A percentile compares a stretch with the other conserved stretches of the same genome.
phyloP scores from a whole-genome alignment of 2,797 vertebrate genomes.

The Myripristis jacobus region DNA sequence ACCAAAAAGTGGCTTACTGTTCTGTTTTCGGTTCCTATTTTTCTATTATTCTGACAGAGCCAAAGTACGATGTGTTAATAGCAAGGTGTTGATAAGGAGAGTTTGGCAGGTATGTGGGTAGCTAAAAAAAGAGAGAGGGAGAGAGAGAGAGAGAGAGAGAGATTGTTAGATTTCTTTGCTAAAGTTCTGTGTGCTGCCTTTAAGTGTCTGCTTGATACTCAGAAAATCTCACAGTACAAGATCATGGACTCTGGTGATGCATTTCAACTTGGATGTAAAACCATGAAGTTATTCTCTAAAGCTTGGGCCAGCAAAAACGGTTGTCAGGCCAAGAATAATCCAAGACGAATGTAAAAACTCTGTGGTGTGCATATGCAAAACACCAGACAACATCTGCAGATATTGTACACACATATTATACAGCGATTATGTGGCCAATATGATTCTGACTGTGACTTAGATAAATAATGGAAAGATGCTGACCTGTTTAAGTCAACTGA shows the following conservation, averaged over 20 bases:
- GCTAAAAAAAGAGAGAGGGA: conserved; percentile 1
- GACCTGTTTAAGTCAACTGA: conserved; percentile 14
- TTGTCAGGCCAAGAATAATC: conserved; percentile 43
- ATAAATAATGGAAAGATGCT: neutral
- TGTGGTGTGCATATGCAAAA: conserved; percentile 21
- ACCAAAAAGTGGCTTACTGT: neutral
- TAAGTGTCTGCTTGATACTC: conserved; percentile 1
- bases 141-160: conserved; percentile 9
- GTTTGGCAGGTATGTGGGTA: neutral
- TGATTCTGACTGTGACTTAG: neutral
- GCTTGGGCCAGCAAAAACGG: conserved; percentile 23
- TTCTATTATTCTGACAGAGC: too few species aligned
- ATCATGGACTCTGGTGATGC: conserved; percentile 59
- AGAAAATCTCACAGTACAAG: conserved; percentile 29
- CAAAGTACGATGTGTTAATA: neutral
- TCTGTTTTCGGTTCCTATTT: conserved; percentile 3
- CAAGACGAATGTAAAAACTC: conserved; percentile 8
- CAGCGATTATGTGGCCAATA: too few species aligned
- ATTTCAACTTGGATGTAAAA: conserved; percentile 56
- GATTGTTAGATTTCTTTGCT: conserved; percentile 14
- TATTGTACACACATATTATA: neutral
- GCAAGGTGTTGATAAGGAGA: neutral
- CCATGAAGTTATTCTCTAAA: conserved; percentile 45
- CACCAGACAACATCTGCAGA: neutral
- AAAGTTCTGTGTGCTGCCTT: conserved; percentile 17